Conservation (phyloP, 2,888 invertebrate species). For the Leucoma salicis region DNA sequence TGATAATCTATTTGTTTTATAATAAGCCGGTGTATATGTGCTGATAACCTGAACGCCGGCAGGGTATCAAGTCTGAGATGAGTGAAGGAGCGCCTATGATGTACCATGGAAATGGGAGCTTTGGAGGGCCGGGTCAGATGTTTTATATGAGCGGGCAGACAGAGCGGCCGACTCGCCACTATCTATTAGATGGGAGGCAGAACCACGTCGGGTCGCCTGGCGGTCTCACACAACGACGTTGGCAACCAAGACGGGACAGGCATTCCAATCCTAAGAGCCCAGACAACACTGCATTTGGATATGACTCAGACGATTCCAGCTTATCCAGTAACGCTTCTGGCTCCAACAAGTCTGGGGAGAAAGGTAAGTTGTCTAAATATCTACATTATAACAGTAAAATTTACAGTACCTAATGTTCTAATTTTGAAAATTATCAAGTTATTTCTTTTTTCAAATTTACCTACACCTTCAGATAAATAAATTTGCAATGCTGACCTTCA, state of each 20-base stretch:
- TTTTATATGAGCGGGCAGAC: slow-evolving; percentile 55
- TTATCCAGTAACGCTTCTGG: slow-evolving; percentile 76
- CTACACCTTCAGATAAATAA: too few species aligned
- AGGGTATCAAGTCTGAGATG: slow-evolving; percentile 54
- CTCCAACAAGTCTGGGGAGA: slow-evolving; percentile 70
- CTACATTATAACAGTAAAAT: neutral
- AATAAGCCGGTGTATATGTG: slow-evolving; percentile 33
- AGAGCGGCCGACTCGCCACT: slow-evolving; percentile 58
- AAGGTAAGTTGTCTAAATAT: slow-evolving; percentile 49
- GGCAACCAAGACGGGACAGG: slow-evolving; percentile 56
- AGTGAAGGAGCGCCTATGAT: slow-evolving; percentile 68
- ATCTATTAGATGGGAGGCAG: slow-evolving; percentile 58
- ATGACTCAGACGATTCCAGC: slow-evolving; percentile 76
- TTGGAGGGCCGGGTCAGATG: slow-evolving; percentile 55
- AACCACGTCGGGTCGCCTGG: slow-evolving; percentile 41
- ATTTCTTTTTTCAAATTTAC: neutral
- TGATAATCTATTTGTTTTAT: slow-evolving; percentile 25
- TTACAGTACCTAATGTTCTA: neutral
- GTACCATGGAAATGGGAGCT: slow-evolving; percentile 63
- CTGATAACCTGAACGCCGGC: slow-evolving; percentile 36
- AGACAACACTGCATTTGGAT: slow-evolving; percentile 66
- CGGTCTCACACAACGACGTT: slow-evolving; percentile 50
- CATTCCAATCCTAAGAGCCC: slow-evolving; percentile 41
- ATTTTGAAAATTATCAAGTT: neutral
- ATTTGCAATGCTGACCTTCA: too few species aligned